These are phyloP conservation scores for Marmota flaviventris DNA, from an alignment of 2,113 vertebrate genomes.

Conservation along the genomic window DNA sequence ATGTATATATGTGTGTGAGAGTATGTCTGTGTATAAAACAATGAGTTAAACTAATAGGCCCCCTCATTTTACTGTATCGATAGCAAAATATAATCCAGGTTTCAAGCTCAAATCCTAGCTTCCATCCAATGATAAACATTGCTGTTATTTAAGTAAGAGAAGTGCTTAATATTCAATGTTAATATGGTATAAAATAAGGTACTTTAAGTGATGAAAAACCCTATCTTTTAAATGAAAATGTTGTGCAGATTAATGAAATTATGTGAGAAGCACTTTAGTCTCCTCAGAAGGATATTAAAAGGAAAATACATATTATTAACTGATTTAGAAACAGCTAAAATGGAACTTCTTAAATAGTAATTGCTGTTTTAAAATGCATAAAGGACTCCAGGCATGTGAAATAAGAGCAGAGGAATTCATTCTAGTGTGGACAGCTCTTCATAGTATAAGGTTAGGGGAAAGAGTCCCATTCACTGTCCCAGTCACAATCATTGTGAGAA, in stretches of 20 bases:
- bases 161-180: constrained; percentile 72
- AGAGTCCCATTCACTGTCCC: not conserved
- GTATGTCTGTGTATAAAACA: not conserved
- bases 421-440: not conserved
- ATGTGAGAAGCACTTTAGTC: constrained; percentile 65
- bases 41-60: not conserved
- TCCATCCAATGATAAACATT: constrained; percentile 62
- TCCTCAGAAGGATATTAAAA: constrained; percentile 70
- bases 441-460: not conserved
- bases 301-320: constrained; percentile 77
- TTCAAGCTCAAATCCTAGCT: constrained; percentile 30
- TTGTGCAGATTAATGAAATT: constrained; percentile 75
- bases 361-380: constrained; percentile 66
- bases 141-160: constrained; percentile 64
- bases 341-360: constrained; percentile 69
- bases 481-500: not conserved
- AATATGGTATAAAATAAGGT: constrained; percentile 67
- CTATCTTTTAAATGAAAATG: constrained; percentile 71
- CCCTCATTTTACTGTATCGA: not conserved
- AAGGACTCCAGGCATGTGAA: not conserved
- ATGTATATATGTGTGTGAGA: not conserved
- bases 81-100: constrained; percentile 43
- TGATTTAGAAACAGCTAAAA: constrained; percentile 70
- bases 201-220: constrained; percentile 62
- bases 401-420: not conserved